These are phyloP conservation scores for Caenorhabditis parvicauda DNA, from an alignment of 2,888 invertebrate genomes.

Conservation along the genomic window DNA sequence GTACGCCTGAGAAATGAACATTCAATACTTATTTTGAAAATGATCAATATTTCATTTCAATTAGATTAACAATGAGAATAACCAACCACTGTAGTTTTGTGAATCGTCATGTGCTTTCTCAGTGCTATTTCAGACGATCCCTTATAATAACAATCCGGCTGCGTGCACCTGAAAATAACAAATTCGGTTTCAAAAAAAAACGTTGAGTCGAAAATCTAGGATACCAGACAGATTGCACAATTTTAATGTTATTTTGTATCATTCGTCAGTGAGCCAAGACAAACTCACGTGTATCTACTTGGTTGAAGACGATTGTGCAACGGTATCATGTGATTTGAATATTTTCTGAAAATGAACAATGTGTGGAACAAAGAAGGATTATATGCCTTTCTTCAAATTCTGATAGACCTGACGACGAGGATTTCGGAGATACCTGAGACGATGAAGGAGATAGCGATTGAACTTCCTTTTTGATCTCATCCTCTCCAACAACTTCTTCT, in stretches of 20 bases:
- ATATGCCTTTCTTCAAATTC: too few relatives aligned
- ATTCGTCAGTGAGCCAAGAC: too few relatives aligned
- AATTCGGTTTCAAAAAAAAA: neutral
- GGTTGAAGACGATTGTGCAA: constrained; percentile 15
- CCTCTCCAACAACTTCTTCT: constrained; percentile 9
- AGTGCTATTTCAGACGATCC: constrained; percentile 29
- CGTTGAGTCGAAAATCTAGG: too few relatives aligned
- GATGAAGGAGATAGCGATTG: too few relatives aligned
- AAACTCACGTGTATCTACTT: constrained; percentile 14
- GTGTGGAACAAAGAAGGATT: neutral
- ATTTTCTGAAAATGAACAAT: constrained; percentile 2
- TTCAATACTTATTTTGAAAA: neutral
- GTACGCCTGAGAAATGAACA: too few relatives aligned
- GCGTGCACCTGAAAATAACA: constrained; percentile 24
- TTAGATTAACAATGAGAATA: neutral
- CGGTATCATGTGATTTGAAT: constrained; percentile 8
- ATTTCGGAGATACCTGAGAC: too few relatives aligned
- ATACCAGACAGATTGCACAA: too few relatives aligned
- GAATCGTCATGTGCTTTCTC: constrained; percentile 22
- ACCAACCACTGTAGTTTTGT: too few relatives aligned
- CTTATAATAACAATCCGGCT: constrained; percentile 35
- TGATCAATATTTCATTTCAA: neutral
- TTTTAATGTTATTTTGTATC: too few relatives aligned
- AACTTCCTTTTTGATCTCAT: constrained; percentile 6
- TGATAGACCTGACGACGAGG: too few relatives aligned